These are phyloP conservation scores for Calidris pygmaea DNA, from an alignment of 2,113 vertebrate species.

Conservation along the genomic window DNA sequence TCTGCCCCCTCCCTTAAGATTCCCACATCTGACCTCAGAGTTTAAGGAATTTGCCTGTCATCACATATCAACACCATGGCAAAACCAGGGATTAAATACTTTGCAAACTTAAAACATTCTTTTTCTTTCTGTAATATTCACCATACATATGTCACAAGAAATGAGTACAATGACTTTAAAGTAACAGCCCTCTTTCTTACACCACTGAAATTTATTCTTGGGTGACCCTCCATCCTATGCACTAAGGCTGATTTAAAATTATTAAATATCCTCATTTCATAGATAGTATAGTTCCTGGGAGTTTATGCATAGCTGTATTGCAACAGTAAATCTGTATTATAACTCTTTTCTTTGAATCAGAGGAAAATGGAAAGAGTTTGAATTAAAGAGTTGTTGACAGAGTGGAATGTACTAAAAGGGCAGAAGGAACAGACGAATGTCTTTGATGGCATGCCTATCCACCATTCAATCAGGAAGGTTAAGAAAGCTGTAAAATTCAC, in stretches of 20 bases:
- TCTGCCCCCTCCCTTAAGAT: neutral
- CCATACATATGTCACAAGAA: neutral
- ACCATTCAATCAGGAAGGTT: neutral
- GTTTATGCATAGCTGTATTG: neutral
- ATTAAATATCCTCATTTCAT: neutral
- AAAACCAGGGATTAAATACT: neutral
- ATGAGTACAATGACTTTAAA: neutral
- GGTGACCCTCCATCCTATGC: neutral
- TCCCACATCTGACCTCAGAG: neutral
- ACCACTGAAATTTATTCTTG: neutral
- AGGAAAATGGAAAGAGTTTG: neutral
- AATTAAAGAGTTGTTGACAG: neutral
- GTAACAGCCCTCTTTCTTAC: neutral
- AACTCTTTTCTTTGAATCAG: neutral
- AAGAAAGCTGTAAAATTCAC: neutral
- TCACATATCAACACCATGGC: neutral
- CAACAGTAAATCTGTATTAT: neutral
- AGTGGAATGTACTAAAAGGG: neutral
- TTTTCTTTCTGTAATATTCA: neutral
- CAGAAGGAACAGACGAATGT: neutral
- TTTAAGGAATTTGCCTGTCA: neutral
- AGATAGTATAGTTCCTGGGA: neutral
- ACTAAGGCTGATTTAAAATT: neutral
- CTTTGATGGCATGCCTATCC: neutral
- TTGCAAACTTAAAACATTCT: neutral